Evolutionary conservation across 2,888 invertebrate genomes (phyloP).

Genomic region (Drosophila paranaensis): DNA sequence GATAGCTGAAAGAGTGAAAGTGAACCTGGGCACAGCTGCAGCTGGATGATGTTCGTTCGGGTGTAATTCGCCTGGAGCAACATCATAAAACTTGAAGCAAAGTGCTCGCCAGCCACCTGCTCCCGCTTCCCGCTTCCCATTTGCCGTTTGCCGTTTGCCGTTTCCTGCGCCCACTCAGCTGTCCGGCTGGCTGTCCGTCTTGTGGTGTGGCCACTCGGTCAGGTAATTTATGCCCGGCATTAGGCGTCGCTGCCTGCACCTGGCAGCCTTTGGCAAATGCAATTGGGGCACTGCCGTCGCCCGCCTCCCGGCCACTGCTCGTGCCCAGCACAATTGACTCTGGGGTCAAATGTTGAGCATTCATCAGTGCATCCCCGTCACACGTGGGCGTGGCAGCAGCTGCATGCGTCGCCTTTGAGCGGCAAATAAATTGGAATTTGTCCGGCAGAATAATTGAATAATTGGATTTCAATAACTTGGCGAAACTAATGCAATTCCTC

Average conservation of each 20-base stretch:
- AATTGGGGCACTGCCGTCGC: slow-evolving; percentile 36
- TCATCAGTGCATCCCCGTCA: not conserved
- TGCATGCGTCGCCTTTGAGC: not conserved
- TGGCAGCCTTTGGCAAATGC: slow-evolving; percentile 46
- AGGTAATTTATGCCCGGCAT: slow-evolving; percentile 68
- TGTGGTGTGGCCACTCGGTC: slow-evolving; percentile 16
- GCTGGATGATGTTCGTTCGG: not conserved
- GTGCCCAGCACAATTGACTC: not conserved
- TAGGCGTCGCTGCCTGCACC: slow-evolving; percentile 46
- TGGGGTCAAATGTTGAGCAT: not conserved
- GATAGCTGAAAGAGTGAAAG: not conserved
- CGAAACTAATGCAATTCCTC: not conserved
- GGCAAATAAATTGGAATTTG: slow-evolving; percentile 4
- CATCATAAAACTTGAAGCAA: slow-evolving; percentile 43
- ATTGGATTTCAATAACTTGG: slow-evolving; percentile 1
- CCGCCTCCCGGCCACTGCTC: not conserved
- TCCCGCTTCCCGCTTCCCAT: not conserved
- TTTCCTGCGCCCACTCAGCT: not conserved
- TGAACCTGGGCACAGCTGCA: not conserved
- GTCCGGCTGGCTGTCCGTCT: slow-evolving; percentile 9
- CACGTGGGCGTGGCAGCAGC: slow-evolving; percentile 1
- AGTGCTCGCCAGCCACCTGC: slow-evolving; percentile 16
- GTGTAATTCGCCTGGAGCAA: slow-evolving; percentile 35
- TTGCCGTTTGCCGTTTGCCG: not conserved
- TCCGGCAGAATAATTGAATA: not conserved